These are phyloP conservation scores for Paratilapia polleni DNA, from an alignment of 2,113 vertebrate genomes.

Conservation along the genomic window DNA sequence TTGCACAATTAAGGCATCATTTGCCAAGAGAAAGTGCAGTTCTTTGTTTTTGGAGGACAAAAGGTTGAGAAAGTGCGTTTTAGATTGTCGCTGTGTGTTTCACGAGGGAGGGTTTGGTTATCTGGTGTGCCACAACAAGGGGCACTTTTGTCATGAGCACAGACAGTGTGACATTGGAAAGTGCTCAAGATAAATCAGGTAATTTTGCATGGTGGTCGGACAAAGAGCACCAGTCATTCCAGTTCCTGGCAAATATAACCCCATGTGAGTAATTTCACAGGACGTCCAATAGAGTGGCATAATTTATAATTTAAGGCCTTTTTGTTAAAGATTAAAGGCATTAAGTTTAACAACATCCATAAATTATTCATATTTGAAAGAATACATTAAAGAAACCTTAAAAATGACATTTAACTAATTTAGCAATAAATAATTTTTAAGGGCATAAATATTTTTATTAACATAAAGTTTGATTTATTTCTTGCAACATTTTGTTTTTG, in stretches of 20 bases:
- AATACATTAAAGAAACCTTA: conserved; percentile 29
- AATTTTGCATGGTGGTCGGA: conserved; percentile 77
- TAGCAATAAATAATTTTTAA: background rate
- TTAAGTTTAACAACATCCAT: conserved; percentile 69
- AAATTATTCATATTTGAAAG: conserved; percentile 68
- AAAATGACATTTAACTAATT: conserved; percentile 10
- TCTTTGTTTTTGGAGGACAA: conserved; percentile 80
- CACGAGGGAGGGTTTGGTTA: conserved; percentile 63
- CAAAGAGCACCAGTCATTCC: conserved; percentile 70
- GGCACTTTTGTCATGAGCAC: conserved; percentile 73
- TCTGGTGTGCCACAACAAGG: conserved; percentile 73
- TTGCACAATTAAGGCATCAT: conserved; percentile 83
- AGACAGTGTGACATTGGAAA: conserved; percentile 77
- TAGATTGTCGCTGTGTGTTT: conserved; percentile 41
- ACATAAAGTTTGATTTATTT: background rate
- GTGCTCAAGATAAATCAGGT: conserved; percentile 70
- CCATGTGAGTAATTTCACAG: conserved; percentile 63
- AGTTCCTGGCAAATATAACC: conserved; percentile 61
- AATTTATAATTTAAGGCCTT: conserved; percentile 54
- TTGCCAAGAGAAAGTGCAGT: conserved; percentile 72
- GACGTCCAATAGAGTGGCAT: conserved; percentile 52
- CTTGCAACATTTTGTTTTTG: background rate
- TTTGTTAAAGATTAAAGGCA: conserved; percentile 61
- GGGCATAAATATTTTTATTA: background rate
- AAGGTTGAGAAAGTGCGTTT: conserved; percentile 69